Conservation (phyloP, 2,113 vertebrate species). For the Heliornis fulica region DNA sequence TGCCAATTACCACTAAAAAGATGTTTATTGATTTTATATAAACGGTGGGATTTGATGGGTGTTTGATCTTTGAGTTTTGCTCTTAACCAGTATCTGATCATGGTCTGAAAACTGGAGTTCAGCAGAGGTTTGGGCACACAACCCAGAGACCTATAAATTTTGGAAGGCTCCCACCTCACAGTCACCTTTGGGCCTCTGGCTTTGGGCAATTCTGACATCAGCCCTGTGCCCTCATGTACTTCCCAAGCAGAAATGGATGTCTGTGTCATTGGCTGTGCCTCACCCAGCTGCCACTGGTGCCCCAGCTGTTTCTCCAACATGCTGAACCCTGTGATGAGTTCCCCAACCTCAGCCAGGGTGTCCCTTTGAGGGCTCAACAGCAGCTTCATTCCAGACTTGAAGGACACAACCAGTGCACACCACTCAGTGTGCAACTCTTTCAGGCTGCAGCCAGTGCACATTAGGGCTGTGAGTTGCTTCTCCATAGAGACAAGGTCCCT, state of each 20-base stretch:
- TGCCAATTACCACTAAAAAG: not conserved
- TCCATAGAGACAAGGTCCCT: not conserved
- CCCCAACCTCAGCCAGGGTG: not conserved
- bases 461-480: not conserved
- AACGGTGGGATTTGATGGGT: not conserved
- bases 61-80: not conserved
- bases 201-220: rapidly evolving
- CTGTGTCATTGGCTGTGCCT: not conserved
- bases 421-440: too few relatives aligned
- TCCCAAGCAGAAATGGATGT: rapidly evolving
- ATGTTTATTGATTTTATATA: not conserved
- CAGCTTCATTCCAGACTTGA: not conserved
- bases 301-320: not conserved
- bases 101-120: not conserved
- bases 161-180: not conserved
- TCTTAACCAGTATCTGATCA: not conserved
- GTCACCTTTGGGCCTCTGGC: not conserved
- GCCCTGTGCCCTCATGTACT: not conserved
- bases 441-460: not conserved
- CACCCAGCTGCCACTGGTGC: not conserved
- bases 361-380: not conserved
- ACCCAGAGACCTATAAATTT: not conserved
- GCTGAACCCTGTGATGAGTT: not conserved
- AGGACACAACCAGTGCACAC: not conserved
- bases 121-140: not conserved